Conservation (phyloP, 2,113 vertebrate species). For the mouse (Mus musculus) region DNA sequence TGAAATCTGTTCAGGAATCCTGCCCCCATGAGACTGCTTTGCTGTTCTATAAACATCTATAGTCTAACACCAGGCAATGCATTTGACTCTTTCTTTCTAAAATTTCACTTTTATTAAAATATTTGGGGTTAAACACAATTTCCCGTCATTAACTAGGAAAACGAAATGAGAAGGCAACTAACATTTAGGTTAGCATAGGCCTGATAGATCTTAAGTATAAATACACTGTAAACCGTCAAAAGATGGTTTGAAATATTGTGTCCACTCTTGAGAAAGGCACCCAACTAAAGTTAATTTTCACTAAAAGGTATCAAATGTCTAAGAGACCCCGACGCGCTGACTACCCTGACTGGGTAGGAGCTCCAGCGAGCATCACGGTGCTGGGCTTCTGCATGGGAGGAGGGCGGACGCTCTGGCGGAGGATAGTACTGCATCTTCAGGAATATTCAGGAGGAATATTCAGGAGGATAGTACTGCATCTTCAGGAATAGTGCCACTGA, state of each 20-base stretch:
- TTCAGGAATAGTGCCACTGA: neutral
- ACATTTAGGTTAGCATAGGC: neutral
- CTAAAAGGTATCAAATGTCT: slow-evolving; percentile 5
- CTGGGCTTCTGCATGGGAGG: neutral
- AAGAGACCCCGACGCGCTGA: too few species aligned
- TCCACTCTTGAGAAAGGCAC: slow-evolving; percentile 23
- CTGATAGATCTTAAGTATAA: neutral
- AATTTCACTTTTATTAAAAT: slow-evolving; percentile 40
- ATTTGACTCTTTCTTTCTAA: neutral
- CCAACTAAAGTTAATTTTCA: slow-evolving; percentile 22
- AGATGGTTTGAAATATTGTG: neutral
- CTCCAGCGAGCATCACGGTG: neutral
- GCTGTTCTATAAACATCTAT: neutral
- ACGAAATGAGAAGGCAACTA: neutral
- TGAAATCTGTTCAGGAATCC: slow-evolving; percentile 35
- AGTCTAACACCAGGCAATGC: neutral
- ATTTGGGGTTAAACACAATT: slow-evolving; percentile 35
- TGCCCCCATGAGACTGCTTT: neutral
- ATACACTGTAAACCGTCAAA: slow-evolving; percentile 30
- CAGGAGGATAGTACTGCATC: neutral
- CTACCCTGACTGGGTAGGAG: neutral
- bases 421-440: neutral
- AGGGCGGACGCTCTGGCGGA: neutral
- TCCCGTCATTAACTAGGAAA: slow-evolving; percentile 12
- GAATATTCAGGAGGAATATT: too few species aligned